These are phyloP conservation scores for Nyctalus aviator DNA, from an alignment of 2,797 vertebrate genomes.

Conservation along the genomic window DNA sequence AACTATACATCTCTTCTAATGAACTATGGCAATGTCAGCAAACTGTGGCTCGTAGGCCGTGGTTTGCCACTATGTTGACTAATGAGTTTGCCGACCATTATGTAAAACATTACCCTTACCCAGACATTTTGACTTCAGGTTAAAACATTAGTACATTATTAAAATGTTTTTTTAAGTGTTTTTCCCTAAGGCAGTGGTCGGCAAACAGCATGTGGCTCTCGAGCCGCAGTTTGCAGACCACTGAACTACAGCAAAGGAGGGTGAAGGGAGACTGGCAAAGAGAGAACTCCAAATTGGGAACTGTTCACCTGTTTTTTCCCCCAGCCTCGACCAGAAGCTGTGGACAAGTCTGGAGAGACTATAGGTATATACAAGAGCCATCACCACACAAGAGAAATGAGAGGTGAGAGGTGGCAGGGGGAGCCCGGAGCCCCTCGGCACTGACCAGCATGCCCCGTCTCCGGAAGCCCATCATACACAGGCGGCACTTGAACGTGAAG, in stretches of 20 bases:
- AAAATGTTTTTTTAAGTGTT: no score
- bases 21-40: background rate
- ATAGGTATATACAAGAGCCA: background rate
- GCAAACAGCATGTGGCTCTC: no score
- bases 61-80: no score
- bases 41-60: no score
- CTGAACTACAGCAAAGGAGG: no score
- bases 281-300: background rate
- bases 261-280: background rate
- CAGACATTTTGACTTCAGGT: no score
- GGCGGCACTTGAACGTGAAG: conserved; percentile 98
- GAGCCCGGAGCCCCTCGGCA: fast-evolving
- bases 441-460: conserved; percentile 98
- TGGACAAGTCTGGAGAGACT: fast-evolving
- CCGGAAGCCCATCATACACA: conserved; percentile 99
- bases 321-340: background rate
- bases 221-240: no score
- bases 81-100: no score
- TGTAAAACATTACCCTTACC: no score
- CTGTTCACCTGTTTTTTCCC: background rate
- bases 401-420: no score
- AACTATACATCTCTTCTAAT: background rate
- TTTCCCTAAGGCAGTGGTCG: no score
- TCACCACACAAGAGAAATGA: fast-evolving
- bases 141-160: no score